Evolutionary conservation across 2,113 vertebrate genomes (phyloP), one percentile per base, ranked within the genome.

Genomic region (Seriola aureovittata): DNA sequence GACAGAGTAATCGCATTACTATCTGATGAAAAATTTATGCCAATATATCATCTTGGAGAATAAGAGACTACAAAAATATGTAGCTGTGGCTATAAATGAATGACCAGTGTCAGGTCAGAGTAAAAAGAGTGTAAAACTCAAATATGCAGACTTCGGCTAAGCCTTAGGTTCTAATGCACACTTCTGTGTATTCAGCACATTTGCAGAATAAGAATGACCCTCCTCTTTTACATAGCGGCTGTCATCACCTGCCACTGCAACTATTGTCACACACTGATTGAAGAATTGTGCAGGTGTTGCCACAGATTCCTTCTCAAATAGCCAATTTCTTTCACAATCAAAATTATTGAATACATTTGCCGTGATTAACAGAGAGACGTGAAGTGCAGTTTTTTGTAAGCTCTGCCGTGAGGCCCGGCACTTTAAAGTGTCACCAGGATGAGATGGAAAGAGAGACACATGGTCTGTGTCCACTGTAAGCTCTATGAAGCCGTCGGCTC

Each of bases 1-100:
- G 91, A 94, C 92, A 85, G 93, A 93, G 94, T 95, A 95, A 96
- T 96, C 93, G 67, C 94, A 95, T 96, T 96, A 95, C 95, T 94
- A 93, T 93, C 94, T 93, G 91, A 95, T 96, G 94, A 95, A 96
- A 96, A 95, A 95, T 95, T 89, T 92, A 95, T 95, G 94, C 91
- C 94, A 94, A 93, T 95, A 95, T 95, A 96, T 95, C 94, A 95
- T 95, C 91, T 94, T 87, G 82, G 91, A 92, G 92, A 95, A 94
- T 92, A 95, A 93, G 92, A 95, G 93, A 93, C 93, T 87, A 91
- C 88, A 91, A 93, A 91, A 94, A 95, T 91, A 95, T 92, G 90
- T 87, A 91, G 88, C 88, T 67, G 70, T 84, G 85, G 93, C 91
- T 93, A 92, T 92, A 93, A 94, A 95, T 94, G 94, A 95, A 95